Conservation (phyloP, 2,113 vertebrate species). For the Emydura subglobosa region DNA sequence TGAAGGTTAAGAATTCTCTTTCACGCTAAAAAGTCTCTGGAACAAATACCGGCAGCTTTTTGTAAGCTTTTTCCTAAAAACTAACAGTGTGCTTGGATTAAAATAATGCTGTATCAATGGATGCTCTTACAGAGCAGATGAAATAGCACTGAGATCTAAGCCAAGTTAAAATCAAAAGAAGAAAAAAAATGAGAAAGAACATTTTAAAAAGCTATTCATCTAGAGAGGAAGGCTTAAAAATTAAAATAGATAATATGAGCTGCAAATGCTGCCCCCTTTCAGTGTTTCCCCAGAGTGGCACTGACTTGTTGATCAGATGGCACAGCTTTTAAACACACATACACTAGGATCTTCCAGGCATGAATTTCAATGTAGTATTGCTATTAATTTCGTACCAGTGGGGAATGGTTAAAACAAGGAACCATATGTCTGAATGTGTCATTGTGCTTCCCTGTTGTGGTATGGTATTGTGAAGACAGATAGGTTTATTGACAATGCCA, state of each 20-base stretch:
- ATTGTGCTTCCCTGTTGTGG: background rate
- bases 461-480: background rate
- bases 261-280: background rate
- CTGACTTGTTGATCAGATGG: background rate
- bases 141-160: background rate
- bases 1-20: constrained; percentile 33
- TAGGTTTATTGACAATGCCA: background rate
- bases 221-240: background rate
- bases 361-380: background rate
- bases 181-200: background rate
- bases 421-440: background rate
- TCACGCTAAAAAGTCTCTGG: constrained; percentile 45
- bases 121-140: background rate
- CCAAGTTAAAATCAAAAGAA: background rate
- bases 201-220: background rate
- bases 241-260: background rate
- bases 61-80: constrained; percentile 50
- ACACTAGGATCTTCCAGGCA: background rate
- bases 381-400: background rate
- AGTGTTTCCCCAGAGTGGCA: background rate
- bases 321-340: background rate
- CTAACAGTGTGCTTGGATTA: background rate
- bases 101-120: background rate
- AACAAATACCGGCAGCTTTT: constrained; percentile 26
- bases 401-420: background rate